Percentiles rank a stretch among this genome's conserved stretches.
Conservation (phyloP, 2,113 vertebrate genomes). For the Cavia porcellus region DNA sequence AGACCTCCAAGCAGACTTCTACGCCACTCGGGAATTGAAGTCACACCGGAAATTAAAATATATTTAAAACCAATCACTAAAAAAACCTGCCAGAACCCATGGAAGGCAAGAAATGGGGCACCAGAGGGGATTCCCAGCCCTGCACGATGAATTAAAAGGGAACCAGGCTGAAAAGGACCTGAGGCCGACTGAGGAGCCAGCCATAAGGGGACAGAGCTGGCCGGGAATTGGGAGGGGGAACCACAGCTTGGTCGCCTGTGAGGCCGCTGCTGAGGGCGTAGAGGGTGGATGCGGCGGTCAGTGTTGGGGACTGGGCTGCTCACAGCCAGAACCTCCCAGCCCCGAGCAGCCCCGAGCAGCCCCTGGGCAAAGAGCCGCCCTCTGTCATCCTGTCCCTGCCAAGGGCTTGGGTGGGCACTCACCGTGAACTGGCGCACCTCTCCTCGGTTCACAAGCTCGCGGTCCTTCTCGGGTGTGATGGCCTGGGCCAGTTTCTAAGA, state of each 20-base stretch:
- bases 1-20: background rate
- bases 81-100: background rate
- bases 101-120: background rate
- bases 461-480: conserved; percentile 94
- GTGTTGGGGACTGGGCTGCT: too few relatives aligned
- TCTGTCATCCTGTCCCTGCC: too few relatives aligned
- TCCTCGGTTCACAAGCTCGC: conserved; percentile 91
- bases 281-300: background rate
- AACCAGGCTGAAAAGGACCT: background rate
- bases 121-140: background rate
- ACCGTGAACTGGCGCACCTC: conserved; percentile 95
- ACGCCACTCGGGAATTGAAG: background rate
- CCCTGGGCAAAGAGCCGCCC: background rate
- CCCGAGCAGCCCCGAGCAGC: background rate
- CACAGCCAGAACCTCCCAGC: background rate
- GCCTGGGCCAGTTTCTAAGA: conserved; percentile 93
- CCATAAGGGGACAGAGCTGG: background rate
- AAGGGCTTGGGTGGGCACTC: background rate
- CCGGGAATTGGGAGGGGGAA: background rate
- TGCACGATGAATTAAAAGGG: background rate
- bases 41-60: background rate
- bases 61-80: background rate
- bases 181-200: background rate
- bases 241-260: background rate
- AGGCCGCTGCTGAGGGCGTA: background rate